Conservation (phyloP, 2,888 invertebrate genomes). For the Pyralis farinalis region DNA sequence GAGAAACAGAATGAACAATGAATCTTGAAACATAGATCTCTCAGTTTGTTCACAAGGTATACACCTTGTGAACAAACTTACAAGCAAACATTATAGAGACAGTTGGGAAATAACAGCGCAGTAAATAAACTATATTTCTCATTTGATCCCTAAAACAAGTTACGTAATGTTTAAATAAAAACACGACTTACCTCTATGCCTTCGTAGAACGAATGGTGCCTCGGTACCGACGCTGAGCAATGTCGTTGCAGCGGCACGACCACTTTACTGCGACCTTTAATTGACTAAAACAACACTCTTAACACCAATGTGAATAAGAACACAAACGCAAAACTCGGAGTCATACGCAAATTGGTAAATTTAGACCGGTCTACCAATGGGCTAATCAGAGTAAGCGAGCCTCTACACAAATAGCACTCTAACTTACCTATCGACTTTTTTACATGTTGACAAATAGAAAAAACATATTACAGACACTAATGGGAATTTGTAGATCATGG, state of each 20-base stretch:
- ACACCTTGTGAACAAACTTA: too few relatives aligned
- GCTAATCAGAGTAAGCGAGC: constrained; percentile 13
- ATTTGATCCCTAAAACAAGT: too few relatives aligned
- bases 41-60: too few relatives aligned
- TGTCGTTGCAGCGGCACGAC: constrained; percentile 14
- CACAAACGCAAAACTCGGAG: constrained; percentile 3
- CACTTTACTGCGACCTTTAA: constrained; percentile 11
- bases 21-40: too few relatives aligned
- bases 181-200: constrained; percentile 40
- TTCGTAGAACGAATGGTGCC: constrained; percentile 28
- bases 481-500: too few relatives aligned
- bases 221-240: constrained; percentile 10
- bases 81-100: too few relatives aligned
- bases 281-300: background rate
- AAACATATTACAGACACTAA: background rate
- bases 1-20: too few relatives aligned
- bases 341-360: constrained; percentile 9
- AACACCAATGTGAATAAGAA: background rate
- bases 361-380: constrained; percentile 18
- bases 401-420: background rate
- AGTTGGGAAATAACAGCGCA: too few relatives aligned
- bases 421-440: background rate
- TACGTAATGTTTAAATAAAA: constrained; percentile 11
- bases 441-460: background rate
- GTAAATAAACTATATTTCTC: too few relatives aligned